Base-by-base conservation (phyloP, 2,113 vertebrate genomes). In the Eira barbara region DNA sequence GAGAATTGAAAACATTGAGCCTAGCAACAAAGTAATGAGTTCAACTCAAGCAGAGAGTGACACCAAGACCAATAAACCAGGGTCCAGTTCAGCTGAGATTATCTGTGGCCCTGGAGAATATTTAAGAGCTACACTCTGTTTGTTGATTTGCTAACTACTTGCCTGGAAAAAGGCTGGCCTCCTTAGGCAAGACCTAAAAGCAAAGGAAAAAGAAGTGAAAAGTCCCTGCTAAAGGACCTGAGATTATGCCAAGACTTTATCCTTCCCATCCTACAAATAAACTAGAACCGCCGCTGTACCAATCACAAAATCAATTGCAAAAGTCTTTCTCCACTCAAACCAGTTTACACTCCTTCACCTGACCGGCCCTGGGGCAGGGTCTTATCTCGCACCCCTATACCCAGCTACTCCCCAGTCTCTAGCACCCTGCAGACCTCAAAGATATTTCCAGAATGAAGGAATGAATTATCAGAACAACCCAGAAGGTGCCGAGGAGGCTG, bases 21-120 rank as follows among this genome's bases (percentile, higher is more conserved):
- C 90, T 91, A 92, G 93, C 86, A 96, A 96, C 84, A 74, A 91
- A 94, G 71, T 27, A 65, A 65, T 34, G 36, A 84, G 61, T 92
- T 84, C 67, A 95, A 84, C 85, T 92, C 65, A 79, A 85, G 81
- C 42, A 49, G 21, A 71, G 49, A 36, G 59, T 65, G 10, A 61
- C 10, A 57, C 1, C 20, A 13, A 95, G 52, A 82, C 65, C 55
- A 71, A 18, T 36, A 49, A 79, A 55, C 63, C 29, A 34, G 47
- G 57, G 84, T 57, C 61, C 27, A 42, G 52, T 45, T 34, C 55
- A 88, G 45, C 71, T 17, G 47, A 86, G 73, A 74, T 47, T 20
- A 61, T 57, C 81, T 31, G 4, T 4, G 21, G 42, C 52, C 83
- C 82, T 45, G 15, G 86, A 80, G 57, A 93, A 82, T 36, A 91